phyloP scores from a whole-genome alignment of 2,113 vertebrate genomes.

The Martes martes region DNA sequence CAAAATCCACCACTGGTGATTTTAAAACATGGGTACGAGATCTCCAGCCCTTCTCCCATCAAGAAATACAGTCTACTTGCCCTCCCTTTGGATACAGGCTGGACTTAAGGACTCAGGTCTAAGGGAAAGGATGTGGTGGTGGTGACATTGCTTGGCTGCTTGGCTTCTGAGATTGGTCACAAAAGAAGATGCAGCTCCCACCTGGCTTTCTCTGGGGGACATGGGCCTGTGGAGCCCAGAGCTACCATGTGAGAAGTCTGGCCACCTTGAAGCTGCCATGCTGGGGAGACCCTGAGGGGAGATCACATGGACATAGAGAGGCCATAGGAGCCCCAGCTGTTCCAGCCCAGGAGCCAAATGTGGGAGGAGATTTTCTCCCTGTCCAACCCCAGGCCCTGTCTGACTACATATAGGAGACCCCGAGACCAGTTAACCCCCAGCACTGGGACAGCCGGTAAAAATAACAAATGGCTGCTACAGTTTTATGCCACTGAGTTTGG shows the following conservation, averaged over 20 bases:
- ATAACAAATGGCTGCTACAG: too few species aligned
- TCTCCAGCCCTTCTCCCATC: neutral
- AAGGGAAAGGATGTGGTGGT: neutral
- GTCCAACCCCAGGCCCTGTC: neutral
- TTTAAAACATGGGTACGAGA: neutral
- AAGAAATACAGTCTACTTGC: neutral
- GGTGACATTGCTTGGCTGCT: neutral
- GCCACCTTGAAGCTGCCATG: neutral
- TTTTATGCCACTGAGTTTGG: neutral
- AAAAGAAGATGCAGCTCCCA: neutral
- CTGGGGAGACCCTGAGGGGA: neutral
- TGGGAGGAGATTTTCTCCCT: neutral
- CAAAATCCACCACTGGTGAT: neutral
- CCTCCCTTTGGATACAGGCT: neutral
- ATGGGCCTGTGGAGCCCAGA: neutral
- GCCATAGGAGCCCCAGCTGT: neutral
- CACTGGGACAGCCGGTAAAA: neutral
- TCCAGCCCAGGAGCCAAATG: neutral
- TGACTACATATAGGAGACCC: neutral
- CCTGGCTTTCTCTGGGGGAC: neutral
- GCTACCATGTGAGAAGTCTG: neutral
- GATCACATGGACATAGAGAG: rapidly evolving
- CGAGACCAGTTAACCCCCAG: neutral
- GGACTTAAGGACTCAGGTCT: neutral
- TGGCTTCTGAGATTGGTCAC: neutral